Conservation (phyloP, 2,888 invertebrate species). For the Acholoe squamosa region DNA sequence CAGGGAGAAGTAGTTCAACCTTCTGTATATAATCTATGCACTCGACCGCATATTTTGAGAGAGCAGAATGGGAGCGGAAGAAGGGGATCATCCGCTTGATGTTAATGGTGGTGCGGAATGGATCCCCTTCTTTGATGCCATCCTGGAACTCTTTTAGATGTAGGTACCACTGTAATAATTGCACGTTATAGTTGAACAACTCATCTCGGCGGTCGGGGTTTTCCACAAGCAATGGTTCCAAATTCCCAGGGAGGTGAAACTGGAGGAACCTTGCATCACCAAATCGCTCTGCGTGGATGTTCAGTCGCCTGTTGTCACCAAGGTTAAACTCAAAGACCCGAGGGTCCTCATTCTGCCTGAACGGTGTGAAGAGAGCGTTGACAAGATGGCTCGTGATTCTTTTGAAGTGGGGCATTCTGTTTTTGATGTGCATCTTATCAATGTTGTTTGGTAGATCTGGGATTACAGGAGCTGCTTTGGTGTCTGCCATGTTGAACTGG, state of each 20-base stretch:
- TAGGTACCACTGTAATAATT: constrained; percentile 15
- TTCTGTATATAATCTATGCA: constrained; percentile 10
- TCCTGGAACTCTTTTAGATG: constrained; percentile 13
- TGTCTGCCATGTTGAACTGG: not conserved
- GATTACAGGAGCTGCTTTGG: not conserved
- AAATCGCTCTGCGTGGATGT: not conserved
- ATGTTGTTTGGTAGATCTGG: not conserved
- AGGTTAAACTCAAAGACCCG: not conserved
- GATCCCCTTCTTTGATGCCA: constrained; percentile 24
- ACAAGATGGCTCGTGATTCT: not conserved
- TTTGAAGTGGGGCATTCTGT: not conserved
- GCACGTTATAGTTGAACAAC: not conserved
- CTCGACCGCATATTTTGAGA: constrained; percentile 22
- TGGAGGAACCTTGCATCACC: no score
- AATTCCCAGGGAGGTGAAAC: not conserved
- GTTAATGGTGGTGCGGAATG: not conserved
- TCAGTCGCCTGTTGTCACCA: not conserved
- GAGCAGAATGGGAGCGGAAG: not conserved
- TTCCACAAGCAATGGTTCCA: not conserved
- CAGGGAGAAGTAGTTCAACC: not conserved
- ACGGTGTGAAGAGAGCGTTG: not conserved
- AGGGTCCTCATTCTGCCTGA: not conserved
- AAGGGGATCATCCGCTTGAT: constrained; percentile 30
- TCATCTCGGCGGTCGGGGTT: not conserved
- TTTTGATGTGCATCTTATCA: not conserved